These are phyloP conservation scores for Agraylea sexmaculata DNA, from an alignment of 1,140 invertebrate genomes.

Conservation along the genomic window DNA sequence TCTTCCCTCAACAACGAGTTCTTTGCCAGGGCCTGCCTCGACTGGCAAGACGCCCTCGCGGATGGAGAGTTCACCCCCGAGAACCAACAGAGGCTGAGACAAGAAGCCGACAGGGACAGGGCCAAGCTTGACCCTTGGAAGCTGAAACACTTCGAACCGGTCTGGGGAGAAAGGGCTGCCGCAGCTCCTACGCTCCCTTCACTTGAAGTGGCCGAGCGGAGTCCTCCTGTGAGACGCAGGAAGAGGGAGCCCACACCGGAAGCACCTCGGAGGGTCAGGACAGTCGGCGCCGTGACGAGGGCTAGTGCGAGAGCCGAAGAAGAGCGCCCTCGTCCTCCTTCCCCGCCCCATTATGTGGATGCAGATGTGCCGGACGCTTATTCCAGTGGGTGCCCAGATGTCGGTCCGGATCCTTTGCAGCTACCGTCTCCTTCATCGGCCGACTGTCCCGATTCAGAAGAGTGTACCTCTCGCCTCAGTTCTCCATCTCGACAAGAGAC, in stretches of 20 bases:
- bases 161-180: conserved; percentile 75
- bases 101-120: conserved; percentile 86
- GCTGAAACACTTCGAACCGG: conserved; percentile 89
- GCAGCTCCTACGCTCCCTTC: neutral
- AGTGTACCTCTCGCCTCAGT: no score
- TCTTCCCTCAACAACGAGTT: conserved; percentile 95
- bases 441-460: no score
- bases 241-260: neutral
- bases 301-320: conserved; percentile 41
- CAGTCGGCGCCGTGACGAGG: conserved; percentile 50
- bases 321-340: conserved; percentile 25
- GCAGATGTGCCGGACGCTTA: no score
- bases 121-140: conserved; percentile 95
- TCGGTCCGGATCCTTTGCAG: no score
- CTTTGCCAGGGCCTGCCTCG: conserved; percentile 84
- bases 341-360: no score
- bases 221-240: neutral
- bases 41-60: conserved; percentile 86
- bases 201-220: neutral
- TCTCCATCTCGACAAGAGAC: no score
- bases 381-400: no score
- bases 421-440: no score
- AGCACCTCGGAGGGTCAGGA: conserved; percentile 44
- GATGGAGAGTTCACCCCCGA: conserved; percentile 94
- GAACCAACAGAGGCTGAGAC: conserved; percentile 82